phyloP scores from a whole-genome alignment of 2,888 invertebrate species.

The Cosmia trapezina region DNA sequence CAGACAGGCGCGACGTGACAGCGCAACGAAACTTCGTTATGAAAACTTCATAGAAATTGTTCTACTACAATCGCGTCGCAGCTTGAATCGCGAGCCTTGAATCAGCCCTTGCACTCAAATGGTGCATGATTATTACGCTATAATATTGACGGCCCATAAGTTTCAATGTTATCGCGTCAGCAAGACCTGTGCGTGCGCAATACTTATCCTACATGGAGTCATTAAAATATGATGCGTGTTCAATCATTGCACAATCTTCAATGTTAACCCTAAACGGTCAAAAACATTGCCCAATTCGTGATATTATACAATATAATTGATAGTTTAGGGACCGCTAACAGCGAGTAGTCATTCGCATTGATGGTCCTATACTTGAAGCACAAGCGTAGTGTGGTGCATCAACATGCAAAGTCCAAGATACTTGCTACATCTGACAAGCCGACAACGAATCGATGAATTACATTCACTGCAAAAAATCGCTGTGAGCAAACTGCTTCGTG shows the following conservation, averaged over 20 bases:
- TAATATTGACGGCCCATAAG: not conserved
- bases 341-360: not conserved
- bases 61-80: too few species aligned
- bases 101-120: not conserved
- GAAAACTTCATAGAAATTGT: too few species aligned
- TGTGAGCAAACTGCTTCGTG: not conserved
- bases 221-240: too few species aligned
- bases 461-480: not conserved
- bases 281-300: too few species aligned
- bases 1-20: too few species aligned
- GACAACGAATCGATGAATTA: not conserved
- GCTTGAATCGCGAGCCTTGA: not conserved
- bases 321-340: not conserved
- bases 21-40: too few species aligned
- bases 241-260: too few species aligned
- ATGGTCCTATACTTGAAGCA: not conserved
- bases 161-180: not conserved
- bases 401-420: not conserved
- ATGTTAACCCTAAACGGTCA: too few species aligned
- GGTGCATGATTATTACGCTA: not conserved
- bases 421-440: not conserved
- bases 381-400: not conserved
- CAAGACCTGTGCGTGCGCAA: not conserved
- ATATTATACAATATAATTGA: not conserved
- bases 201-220: not conserved